Percentiles rank a stretch among this genome's conserved stretches.
These are phyloP conservation scores for Philereme vetulata DNA, from an alignment of 2,888 invertebrate genomes.

Conservation along the genomic window DNA sequence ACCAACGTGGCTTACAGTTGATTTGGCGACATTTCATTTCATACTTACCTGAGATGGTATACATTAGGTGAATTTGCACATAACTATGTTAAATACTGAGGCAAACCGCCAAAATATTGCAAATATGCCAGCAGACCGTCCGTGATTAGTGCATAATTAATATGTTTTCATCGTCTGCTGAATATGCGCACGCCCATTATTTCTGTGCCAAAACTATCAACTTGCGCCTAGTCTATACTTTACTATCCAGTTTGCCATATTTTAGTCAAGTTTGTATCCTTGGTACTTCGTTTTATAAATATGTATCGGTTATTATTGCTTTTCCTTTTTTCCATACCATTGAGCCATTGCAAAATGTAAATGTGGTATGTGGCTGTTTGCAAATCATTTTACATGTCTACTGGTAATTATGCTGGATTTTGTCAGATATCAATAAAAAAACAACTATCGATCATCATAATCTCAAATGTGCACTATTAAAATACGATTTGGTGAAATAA, in stretches of 20 bases:
- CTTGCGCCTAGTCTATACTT: neutral
- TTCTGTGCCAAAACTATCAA: slow-evolving; percentile 17
- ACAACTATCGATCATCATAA: slow-evolving; percentile 19
- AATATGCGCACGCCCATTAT: slow-evolving; percentile 23
- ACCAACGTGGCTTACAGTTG: neutral
- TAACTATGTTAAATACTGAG: slow-evolving; percentile 5
- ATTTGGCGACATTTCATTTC: neutral
- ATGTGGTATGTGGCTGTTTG: too few relatives aligned
- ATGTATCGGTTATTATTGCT: neutral
- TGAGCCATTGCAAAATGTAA: too few relatives aligned
- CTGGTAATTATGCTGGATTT: slow-evolving; percentile 5
- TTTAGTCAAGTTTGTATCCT: too few relatives aligned
- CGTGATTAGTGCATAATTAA: slow-evolving; percentile 19
- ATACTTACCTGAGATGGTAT: neutral
- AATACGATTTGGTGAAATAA: neutral
- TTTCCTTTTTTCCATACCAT: too few relatives aligned
- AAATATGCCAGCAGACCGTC: slow-evolving; percentile 4
- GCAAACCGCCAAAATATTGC: slow-evolving; percentile 17
- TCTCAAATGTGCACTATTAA: neutral
- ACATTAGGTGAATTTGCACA: neutral
- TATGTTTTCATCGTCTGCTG: slow-evolving; percentile 30
- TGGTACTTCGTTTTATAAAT: too few relatives aligned
- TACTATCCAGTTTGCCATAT: neutral
- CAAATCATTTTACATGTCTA: slow-evolving; percentile 1
- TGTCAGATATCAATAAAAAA: slow-evolving; percentile 13